Conservation (phyloP, 2,113 vertebrate genomes). For the Aythya baeri region DNA sequence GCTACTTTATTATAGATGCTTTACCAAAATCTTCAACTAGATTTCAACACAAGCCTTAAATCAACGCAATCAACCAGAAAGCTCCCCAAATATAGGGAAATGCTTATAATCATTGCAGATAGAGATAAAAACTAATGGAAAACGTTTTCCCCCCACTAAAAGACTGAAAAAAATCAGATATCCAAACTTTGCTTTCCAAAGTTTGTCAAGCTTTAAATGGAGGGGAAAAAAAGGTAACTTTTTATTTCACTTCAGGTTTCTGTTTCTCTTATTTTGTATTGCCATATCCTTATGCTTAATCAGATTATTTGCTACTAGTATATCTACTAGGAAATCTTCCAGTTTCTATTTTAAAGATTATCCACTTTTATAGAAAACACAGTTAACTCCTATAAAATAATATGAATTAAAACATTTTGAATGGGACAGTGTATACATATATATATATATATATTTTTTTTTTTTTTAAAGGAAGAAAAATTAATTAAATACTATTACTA, state of each 20-base stretch:
- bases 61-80: accelerated
- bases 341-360: neutral
- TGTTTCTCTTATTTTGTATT: neutral
- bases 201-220: neutral
- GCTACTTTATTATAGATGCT: neutral
- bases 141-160: neutral
- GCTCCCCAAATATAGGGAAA: neutral
- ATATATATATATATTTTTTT: neutral
- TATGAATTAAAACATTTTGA: neutral
- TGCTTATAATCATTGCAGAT: neutral
- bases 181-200: neutral
- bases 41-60: neutral
- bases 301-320: neutral
- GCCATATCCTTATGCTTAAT: neutral
- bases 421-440: neutral
- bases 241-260: neutral
- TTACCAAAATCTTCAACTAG: neutral
- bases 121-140: neutral
- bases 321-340: neutral
- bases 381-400: neutral
- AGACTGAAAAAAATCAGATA: neutral
- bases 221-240: neutral
- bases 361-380: neutral
- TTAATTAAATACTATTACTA: neutral
- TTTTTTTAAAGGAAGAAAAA: neutral